Evolutionary conservation across 2,113 vertebrate species (phyloP), one percentile per base, ranked within the genome.

Genomic region (Mellivora capensis): DNA sequence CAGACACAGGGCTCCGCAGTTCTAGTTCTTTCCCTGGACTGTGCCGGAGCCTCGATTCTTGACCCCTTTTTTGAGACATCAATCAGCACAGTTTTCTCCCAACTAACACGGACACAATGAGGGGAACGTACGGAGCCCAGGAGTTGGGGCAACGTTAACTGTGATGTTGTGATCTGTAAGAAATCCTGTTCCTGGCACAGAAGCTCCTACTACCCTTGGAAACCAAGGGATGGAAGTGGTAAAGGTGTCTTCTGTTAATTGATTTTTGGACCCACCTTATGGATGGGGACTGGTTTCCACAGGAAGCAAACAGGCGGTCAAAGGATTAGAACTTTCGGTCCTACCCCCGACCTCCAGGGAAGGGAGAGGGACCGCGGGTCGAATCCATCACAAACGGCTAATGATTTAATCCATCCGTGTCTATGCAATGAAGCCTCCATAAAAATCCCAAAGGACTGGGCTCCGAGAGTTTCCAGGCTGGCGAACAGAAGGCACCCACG

Each of bases 1-100:
- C 12, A 34, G 6, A 34, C 14, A 59, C 3, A 0, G 14, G 57
- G 52, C 9, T 29, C 61, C 4, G 4, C 21, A 4, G 4, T 13
- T 79, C 69, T 37, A 39, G 2, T 11, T 72, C 47, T 29, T 69
- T 44, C 81, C 80, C 79, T 69, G 42, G 59, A 17, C 61, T 49
- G 52, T n/a, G 39, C 52, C 76, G 79, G 7, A 57, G 27, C 47
- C 39, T 61, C 4, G 2, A 74, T 44, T 67, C 37, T 72, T 59
- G 10, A 31, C n/a, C n/a, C 44, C n/a, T 13, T 80, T 71, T 88
- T 39, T 59, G 18, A 94, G 81, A 71, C 67, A 49, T 29, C 54
- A 27, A 49, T 23, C 31, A 3, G 44, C 31, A 83, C 20, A 14
- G 62, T 64, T 59, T 93, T 81, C 72, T 64, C 49, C 77, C 18